A percentile compares a stretch with the other conserved stretches of the same genome.
Conservation (phyloP, 2,888 invertebrate species). For the Cephus pulcher region DNA sequence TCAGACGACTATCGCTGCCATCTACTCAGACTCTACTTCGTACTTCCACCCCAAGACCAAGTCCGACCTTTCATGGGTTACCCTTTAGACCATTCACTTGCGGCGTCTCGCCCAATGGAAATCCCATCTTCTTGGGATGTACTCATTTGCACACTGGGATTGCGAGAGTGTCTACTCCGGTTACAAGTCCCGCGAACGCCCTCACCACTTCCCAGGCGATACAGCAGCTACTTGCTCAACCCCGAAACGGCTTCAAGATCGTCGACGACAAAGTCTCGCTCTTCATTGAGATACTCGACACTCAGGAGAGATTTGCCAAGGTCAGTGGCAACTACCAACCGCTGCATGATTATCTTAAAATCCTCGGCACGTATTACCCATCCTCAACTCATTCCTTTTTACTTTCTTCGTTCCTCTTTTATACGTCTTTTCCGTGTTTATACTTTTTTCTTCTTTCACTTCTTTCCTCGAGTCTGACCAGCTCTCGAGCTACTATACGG, state of each 20-base stretch:
- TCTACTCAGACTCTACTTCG: constrained; percentile 68
- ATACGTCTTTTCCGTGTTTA: neutral
- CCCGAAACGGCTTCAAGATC: constrained; percentile 80
- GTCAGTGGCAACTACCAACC: constrained; percentile 66
- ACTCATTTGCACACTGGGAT: constrained; percentile 65
- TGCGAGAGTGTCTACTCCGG: constrained; percentile 55
- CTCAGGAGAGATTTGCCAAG: constrained; percentile 85
- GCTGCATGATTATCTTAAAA: constrained; percentile 22
- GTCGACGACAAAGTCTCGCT: constrained; percentile 82
- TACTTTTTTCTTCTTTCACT: neutral
- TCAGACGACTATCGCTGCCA: constrained; percentile 71
- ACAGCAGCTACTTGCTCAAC: constrained; percentile 76
- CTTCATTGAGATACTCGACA: constrained; percentile 85
- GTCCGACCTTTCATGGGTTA: constrained; percentile 75
- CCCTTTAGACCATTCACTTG: constrained; percentile 66
- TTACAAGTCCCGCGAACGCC: constrained; percentile 57
- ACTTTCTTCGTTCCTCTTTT: neutral
- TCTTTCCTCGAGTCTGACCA: neutral
- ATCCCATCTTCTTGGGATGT: constrained; percentile 66
- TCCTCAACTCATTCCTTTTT: neutral
- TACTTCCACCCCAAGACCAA: constrained; percentile 69
- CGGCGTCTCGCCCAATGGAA: constrained; percentile 65
- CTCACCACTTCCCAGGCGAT: constrained; percentile 76
- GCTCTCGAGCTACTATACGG: neutral
- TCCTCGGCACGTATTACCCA: neutral